Conservation (phyloP, 2,888 invertebrate species). For the Platycheirus rosarum region DNA sequence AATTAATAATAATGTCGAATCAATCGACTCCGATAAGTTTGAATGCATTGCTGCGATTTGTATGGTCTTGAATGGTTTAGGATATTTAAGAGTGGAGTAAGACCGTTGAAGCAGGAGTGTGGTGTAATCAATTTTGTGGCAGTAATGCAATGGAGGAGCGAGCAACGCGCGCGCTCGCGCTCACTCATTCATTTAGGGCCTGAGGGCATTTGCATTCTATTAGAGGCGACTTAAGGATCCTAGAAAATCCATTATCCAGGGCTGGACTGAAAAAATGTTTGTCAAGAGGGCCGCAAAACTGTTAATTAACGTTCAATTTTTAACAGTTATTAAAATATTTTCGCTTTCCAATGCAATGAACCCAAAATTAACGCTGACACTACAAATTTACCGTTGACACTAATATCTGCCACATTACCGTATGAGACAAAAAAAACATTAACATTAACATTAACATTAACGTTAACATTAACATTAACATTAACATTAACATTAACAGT, state of each 20-base stretch:
- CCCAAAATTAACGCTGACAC: no score
- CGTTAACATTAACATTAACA: no score
- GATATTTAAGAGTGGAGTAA: neutral
- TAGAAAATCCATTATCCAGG: constrained; percentile 23
- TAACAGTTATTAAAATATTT: no score
- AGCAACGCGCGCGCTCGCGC: constrained; percentile 45
- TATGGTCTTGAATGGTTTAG: constrained; percentile 18
- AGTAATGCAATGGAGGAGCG: constrained; percentile 63
- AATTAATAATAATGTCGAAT: constrained; percentile 74
- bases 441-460: no score
- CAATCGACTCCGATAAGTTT: constrained; percentile 73
- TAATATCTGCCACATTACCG: no score
- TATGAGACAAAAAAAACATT: no score
- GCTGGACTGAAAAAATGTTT: neutral
- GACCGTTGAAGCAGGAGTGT: constrained; percentile 60
- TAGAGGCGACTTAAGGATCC: constrained; percentile 44
- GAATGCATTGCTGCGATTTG: constrained; percentile 61
- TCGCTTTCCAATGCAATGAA: no score
- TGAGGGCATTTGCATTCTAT: constrained; percentile 66
- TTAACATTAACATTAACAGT: no score
- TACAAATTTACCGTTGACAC: no score
- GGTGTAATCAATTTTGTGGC: constrained; percentile 69
- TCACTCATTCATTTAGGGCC: constrained; percentile 49
- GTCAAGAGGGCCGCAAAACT: no score
- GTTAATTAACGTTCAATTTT: no score